phyloP scores from a whole-genome alignment of 2,113 vertebrate genomes.

The Eclectus roratus region DNA sequence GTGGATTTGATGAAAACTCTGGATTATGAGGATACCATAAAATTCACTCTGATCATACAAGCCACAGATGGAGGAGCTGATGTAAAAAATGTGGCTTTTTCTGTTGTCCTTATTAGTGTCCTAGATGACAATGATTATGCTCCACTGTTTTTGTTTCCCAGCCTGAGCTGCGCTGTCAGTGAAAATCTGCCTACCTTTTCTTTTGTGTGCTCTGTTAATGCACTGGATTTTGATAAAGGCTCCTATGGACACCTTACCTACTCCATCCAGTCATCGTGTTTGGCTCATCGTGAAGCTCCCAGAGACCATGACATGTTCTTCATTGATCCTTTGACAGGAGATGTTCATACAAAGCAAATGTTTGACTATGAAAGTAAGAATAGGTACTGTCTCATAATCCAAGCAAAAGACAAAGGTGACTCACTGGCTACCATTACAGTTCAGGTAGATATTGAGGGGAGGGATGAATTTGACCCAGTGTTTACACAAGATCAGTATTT shows the following conservation, averaged over 20 bases:
- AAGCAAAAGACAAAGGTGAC: conserved; percentile 87
- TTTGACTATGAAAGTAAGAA: conserved; percentile 87
- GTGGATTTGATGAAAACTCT: conserved; percentile 77
- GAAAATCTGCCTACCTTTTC: conserved; percentile 87
- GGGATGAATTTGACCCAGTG: conserved; percentile 90
- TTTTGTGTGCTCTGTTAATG: conserved; percentile 79
- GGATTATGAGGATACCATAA: conserved; percentile 84
- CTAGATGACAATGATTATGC: conserved; percentile 90
- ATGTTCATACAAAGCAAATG: conserved; percentile 81
- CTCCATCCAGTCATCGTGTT: conserved; percentile 83
- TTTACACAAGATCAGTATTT: conserved; percentile 86
- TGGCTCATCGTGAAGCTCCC: conserved; percentile 68
- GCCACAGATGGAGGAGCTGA: conserved; percentile 78
- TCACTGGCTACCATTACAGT: conserved; percentile 78
- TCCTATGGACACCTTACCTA: conserved; percentile 86
- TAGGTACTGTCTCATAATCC: conserved; percentile 83
- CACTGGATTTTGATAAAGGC: conserved; percentile 87
- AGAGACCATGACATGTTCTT: conserved; percentile 81
- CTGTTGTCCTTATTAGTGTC: conserved; percentile 77
- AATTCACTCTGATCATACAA: conserved; percentile 82
- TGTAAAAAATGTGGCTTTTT: conserved; percentile 77
- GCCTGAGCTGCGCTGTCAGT: conserved; percentile 76
- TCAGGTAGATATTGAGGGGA: conserved; percentile 82
- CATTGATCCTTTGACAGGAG: conserved; percentile 85
- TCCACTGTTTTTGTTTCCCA: conserved; percentile 84